Evolutionary conservation across 2,797 vertebrate species (phyloP).

Genomic region (Gallirallus australis): DNA sequence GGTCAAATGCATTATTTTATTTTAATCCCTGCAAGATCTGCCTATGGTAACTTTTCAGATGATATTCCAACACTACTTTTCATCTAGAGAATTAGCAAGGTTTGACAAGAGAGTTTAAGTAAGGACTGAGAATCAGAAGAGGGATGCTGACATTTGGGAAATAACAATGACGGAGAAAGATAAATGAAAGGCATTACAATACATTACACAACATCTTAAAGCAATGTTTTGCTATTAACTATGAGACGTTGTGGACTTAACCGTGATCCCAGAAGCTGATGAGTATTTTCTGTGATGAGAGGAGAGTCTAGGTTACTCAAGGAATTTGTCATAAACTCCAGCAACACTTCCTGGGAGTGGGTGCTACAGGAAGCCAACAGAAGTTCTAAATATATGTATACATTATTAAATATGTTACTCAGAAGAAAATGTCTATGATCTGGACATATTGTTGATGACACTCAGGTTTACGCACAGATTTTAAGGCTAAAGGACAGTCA

Average conservation of each 20-base stretch:
- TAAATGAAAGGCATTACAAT: neutral
- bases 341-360: neutral
- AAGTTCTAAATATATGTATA: neutral
- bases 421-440: neutral
- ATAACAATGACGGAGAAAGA: neutral
- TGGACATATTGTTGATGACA: neutral
- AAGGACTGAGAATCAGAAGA: neutral
- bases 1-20: neutral
- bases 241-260: neutral
- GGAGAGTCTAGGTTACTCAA: neutral
- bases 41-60: neutral
- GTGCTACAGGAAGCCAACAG: neutral
- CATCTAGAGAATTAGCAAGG: neutral
- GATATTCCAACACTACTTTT: neutral
- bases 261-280: neutral
- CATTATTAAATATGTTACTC: neutral
- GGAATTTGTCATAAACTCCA: neutral
- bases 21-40: neutral
- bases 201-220: neutral
- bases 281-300: neutral
- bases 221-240: neutral
- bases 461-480: neutral
- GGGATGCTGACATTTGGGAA: neutral
- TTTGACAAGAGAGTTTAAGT: slow-evolving; percentile 6
- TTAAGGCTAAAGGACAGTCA: neutral